phyloP scores from a whole-genome alignment of 2,113 vertebrate species.

The Zosterops pallidus region DNA sequence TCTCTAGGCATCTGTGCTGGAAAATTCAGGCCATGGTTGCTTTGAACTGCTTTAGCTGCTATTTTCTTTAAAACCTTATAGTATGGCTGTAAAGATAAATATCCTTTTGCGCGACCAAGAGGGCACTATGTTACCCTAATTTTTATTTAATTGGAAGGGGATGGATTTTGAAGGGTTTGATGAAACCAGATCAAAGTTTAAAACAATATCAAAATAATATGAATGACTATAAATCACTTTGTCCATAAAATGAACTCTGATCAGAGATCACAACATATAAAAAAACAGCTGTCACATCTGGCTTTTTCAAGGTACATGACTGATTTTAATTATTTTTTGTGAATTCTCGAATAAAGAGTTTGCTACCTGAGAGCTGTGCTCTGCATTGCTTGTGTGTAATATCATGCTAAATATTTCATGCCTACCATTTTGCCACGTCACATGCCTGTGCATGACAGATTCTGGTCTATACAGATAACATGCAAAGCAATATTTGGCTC shows the following conservation, averaged over 20 bases:
- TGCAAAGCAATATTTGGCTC: neutral
- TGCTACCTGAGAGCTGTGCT: neutral
- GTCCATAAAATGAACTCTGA: neutral
- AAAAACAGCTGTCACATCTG: neutral
- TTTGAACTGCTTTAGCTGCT: slow-evolving; percentile 13
- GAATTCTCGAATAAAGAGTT: neutral
- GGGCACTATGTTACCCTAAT: neutral
- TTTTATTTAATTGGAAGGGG: neutral
- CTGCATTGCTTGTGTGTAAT: neutral
- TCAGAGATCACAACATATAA: neutral
- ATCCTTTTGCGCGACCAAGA: neutral
- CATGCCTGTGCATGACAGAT: neutral
- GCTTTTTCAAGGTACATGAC: neutral
- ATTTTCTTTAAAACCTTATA: neutral
- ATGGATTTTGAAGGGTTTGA: neutral
- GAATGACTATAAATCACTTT: neutral
- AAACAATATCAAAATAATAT: neutral
- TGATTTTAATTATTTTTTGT: neutral
- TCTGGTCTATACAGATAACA: neutral
- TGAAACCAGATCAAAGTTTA: neutral
- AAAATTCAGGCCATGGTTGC: neutral
- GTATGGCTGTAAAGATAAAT: slow-evolving; percentile 21
- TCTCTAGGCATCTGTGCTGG: slow-evolving; percentile 24
- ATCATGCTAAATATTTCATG: neutral
- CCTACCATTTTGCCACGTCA: neutral